Base-by-base conservation (phyloP, 1,140 invertebrate genomes). In the Drosophila hydei region DNA sequence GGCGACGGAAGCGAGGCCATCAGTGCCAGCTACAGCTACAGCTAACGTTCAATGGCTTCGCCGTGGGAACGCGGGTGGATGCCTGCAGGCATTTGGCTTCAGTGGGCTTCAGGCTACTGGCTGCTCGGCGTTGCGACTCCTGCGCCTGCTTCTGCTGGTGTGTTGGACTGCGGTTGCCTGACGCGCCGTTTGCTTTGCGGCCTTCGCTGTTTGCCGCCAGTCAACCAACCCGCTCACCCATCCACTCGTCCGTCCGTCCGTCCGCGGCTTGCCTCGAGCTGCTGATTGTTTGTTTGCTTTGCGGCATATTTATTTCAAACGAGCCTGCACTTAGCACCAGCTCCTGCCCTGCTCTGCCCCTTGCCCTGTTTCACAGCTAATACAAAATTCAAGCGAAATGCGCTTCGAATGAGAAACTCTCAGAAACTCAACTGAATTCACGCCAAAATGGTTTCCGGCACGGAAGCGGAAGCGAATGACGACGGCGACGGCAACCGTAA, bases 221-320 rank as follows among this genome's bases (percentile, higher is more conserved):
- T 42, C 38, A 42, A 42, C n/a, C n/a, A n/a, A 40, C 38, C 38
- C 16, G 40, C 8, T 0, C 11, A 9, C 7, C 18, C 47, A 16
- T n/a, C 8, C 16, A 0, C 25, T 3, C 59, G 1, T 14, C 27
- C 38, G 18, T 7, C n/a, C 5, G 12, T n/a, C 12, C 21, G 43
- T 18, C 43, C 43, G 47, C 42, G 38, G 38, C 38, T 59, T 54
- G 27, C 30, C 60, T 40, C 38, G 6, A 56, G 50, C 79, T 48
- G 60, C 45, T 69, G 75, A 88, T 81, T 88, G 81, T 81, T 87
- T 87, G 81, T 87, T 87, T 87, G 83, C 78, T 78, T 87, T 88
- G 81, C 81, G 81, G 81, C 77, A 87, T 87, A 87, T 87, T 87
- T 87, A 87, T 87, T 87, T 88, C 71, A 87, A 88, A 85, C 71